A percentile compares a stretch with the other conserved stretches of the same genome.
Conservation (phyloP, 2,888 invertebrate species). For the Amblyteles armatorius region DNA sequence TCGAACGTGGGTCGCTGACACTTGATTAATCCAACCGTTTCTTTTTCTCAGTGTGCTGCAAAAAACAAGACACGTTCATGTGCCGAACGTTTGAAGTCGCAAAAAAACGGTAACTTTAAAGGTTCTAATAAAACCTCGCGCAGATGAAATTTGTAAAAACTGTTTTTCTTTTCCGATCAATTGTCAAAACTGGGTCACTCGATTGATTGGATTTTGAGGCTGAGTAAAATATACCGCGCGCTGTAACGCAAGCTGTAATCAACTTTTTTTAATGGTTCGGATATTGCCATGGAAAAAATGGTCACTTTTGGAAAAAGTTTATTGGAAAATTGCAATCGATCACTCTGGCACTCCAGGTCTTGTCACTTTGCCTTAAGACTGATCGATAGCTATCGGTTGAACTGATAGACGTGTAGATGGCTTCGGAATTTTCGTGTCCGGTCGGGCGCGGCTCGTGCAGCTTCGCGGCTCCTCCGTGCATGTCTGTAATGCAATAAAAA, state of each 20-base stretch:
- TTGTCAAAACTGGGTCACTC: neutral
- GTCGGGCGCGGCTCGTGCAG: neutral
- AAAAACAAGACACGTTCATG: neutral
- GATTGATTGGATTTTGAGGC: neutral
- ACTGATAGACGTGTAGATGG: neutral
- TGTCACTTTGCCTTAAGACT: neutral
- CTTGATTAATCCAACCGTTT: no score
- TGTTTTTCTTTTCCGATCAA: neutral
- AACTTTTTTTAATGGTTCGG: neutral
- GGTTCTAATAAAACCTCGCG: neutral
- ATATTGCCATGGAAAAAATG: neutral
- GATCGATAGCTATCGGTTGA: neutral
- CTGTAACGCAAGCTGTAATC: neutral
- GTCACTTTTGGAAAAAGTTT: neutral
- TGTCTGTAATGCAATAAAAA: neutral
- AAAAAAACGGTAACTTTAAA: neutral
- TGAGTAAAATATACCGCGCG: no score
- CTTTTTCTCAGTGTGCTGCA: no score
- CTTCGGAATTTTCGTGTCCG: neutral
- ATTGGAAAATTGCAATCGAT: neutral
- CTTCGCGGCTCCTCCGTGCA: neutral
- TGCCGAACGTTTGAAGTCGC: neutral
- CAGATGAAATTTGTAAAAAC: neutral
- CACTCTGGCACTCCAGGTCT: neutral
- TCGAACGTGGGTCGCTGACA: no score